These are phyloP conservation scores for Beroe ovata DNA, from an alignment of 37 sponge, comb jelly and placozoan genomes.

Conservation along the genomic window DNA sequence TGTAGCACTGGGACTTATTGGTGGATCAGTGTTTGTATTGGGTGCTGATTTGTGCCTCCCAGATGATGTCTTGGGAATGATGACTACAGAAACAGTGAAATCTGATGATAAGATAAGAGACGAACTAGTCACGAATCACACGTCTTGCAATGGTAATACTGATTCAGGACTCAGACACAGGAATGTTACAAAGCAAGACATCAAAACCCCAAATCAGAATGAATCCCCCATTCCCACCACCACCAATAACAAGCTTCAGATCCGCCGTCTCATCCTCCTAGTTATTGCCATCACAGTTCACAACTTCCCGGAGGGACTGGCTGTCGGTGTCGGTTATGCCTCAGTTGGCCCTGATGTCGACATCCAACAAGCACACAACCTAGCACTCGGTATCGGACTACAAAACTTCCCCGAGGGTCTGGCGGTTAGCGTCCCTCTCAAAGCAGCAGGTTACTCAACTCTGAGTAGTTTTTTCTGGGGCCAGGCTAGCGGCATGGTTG, in stretches of 20 bases:
- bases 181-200: no score
- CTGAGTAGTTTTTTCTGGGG: conserved; percentile 92
- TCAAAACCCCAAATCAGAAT: neutral
- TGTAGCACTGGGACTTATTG: conserved; percentile 79
- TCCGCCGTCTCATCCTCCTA: conserved; percentile 81
- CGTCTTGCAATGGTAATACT: neutral
- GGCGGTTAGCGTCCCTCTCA: conserved; percentile 92
- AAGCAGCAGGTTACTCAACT: conserved; percentile 81
- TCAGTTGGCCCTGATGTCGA: conserved; percentile 52
- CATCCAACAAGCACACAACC: conserved; percentile 65
- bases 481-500: conserved; percentile 97
- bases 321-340: conserved; percentile 90
- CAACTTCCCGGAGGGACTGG: conserved; percentile 97
- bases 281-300: conserved; percentile 94
- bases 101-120: neutral
- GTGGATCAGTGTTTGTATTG: conserved; percentile 86
- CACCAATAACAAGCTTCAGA: neutral
- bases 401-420: conserved; percentile 96
- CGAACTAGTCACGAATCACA: neutral
- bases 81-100: neutral
- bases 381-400: conserved; percentile 92
- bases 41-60: conserved; percentile 78
- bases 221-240: neutral
- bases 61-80: neutral
- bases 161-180: neutral